Conservation (phyloP, 2,797 vertebrate species). For the Nothura maculosa region DNA sequence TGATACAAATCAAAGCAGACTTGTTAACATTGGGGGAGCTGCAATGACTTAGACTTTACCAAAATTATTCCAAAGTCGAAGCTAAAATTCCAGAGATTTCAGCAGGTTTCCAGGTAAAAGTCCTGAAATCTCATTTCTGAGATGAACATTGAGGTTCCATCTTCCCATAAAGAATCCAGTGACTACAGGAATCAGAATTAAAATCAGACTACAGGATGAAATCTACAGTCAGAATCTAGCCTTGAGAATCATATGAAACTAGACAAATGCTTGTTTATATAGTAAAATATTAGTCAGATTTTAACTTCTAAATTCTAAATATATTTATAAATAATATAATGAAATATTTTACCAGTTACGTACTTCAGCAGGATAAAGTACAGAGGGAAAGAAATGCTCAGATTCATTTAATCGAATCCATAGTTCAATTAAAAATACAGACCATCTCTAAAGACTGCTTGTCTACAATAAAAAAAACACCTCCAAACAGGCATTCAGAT, state of each 20-base stretch:
- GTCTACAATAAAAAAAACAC: background rate
- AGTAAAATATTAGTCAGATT: background rate
- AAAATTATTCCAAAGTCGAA: background rate
- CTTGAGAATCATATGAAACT: background rate
- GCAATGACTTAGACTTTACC: background rate
- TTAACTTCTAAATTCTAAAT: background rate
- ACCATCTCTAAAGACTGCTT: slow-evolving; percentile 13
- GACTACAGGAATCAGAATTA: too few species aligned
- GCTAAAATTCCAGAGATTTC: background rate
- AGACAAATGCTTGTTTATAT: background rate
- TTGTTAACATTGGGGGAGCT: background rate
- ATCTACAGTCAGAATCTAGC: background rate
- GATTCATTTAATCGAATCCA: slow-evolving; percentile 31
- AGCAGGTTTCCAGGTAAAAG: background rate
- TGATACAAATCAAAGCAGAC: background rate
- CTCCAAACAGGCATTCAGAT: slow-evolving; percentile 16
- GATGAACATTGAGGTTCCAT: background rate
- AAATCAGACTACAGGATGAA: background rate
- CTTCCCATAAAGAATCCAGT: background rate
- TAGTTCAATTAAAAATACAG: slow-evolving; percentile 7
- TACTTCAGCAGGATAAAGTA: background rate
- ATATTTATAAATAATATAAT: background rate
- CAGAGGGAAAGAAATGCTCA: background rate
- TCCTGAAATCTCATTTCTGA: background rate
- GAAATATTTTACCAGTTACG: background rate